A percentile compares a stretch with the other conserved stretches of the same genome.
phyloP scores from a whole-genome alignment of 1,140 invertebrate species.

The Drosophila murphyi region DNA sequence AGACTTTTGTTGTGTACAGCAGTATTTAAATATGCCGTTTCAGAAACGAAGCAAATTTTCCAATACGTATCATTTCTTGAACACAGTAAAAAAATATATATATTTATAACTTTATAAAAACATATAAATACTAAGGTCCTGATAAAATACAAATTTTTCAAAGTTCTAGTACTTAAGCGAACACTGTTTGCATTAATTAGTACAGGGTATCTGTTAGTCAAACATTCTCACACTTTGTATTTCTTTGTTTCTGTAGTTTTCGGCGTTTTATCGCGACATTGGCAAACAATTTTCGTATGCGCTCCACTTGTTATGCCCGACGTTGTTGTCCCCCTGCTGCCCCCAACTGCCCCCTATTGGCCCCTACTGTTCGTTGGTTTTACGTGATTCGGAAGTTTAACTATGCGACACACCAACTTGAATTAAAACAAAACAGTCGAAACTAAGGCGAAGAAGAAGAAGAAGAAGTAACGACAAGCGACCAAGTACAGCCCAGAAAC shows the following conservation, averaged over 20 bases:
- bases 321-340: conserved; percentile 27
- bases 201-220: conserved; percentile 14
- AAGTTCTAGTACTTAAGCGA: no score
- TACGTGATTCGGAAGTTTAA: conserved; percentile 79
- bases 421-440: conserved; percentile 73
- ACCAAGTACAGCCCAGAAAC: not conserved
- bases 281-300: conserved; percentile 73
- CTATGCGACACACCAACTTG: conserved; percentile 37
- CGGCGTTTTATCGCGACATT: conserved; percentile 71
- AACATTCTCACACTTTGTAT: not conserved
- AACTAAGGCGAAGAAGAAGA: conserved; percentile 45
- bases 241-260: conserved; percentile 31
- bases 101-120: no score
- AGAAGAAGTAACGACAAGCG: conserved; percentile 29
- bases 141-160: no score
- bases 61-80: no score
- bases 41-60: no score
- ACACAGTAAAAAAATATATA: no score
- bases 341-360: conserved; percentile 14
- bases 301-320: conserved; percentile 76
- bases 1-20: no score
- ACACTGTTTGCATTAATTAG: not conserved
- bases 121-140: not conserved
- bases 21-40: not conserved
- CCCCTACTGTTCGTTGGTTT: conserved; percentile 22